Evolutionary conservation across 2,113 vertebrate genomes (phyloP), one percentile per base, ranked within the genome.

Genomic region (Salminus brasiliensis): DNA sequence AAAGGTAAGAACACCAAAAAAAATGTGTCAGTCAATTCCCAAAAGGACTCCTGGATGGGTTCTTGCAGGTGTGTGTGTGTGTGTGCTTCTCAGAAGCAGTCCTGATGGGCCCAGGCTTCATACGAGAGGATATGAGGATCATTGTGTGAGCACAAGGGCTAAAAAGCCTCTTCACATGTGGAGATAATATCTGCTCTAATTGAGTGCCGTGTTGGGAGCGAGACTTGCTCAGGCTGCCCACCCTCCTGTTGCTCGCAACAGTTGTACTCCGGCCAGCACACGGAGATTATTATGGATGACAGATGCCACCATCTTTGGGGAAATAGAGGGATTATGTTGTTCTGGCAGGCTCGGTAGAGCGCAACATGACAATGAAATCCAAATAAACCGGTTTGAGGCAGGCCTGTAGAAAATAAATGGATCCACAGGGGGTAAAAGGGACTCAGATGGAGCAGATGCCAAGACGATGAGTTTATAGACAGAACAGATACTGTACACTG

Each of bases 151-250:
- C 74, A 62, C 57, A 32, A 55, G 85, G 76, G 69, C 85, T 80
- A 86, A 90, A 77, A 86, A 88, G 78, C 81, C 84, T 87, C 84
- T 90, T 85, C 83, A 88, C 82, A 86, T 83, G 74, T 85, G 55
- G 62, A 82, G 85, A 87, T 85, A 90, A 91, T 87, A 77, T 82
- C 71, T 49, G 62, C 23, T 88, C 82, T 91, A 88, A 91, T 89
- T 89, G 81, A 83, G 80, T 79, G 79, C 76, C 32, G 39, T 67
- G 2, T 80, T 79, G 86, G 84, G 79, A 89, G 80, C 3, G 18
- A 84, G 81, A 78, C 83, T 74, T 29, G 6, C 65, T 15, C 29
- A 41, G 49, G 57, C 66, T 62, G 57, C 13, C 34, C 43, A 72
- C 55, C 76, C 77, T 81, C 71, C 73, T 45, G 10, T 63, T 81